phyloP scores from a whole-genome alignment of 2,797 vertebrate genomes.

The Melanotaenia nigrans region DNA sequence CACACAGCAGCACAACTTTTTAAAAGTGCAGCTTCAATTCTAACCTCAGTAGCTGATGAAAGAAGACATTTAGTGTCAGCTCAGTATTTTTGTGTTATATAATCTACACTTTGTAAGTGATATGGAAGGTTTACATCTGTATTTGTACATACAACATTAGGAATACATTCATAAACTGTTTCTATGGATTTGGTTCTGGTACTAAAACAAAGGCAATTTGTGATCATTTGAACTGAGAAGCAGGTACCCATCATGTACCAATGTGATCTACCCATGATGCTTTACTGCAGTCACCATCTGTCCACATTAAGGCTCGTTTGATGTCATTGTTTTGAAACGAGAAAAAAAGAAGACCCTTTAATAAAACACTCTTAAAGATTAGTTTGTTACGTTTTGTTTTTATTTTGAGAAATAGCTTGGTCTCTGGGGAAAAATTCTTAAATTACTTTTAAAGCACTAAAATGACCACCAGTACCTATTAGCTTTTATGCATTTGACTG shows the following conservation, averaged over 20 bases:
- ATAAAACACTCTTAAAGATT: constrained; percentile 62
- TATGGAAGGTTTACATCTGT: background rate
- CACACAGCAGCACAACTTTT: background rate
- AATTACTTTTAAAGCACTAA: background rate
- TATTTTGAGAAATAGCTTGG: background rate
- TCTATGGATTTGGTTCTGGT: constrained; percentile 18
- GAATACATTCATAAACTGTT: background rate
- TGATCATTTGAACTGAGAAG: constrained; percentile 17
- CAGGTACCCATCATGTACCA: constrained; percentile 21
- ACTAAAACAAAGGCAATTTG: constrained; percentile 25
- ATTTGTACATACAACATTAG: background rate
- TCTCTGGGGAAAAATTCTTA: too few species aligned
- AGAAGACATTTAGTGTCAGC: background rate
- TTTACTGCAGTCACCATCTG: constrained; percentile 35
- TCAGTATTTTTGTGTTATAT: constrained; percentile 26
- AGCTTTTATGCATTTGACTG: background rate
- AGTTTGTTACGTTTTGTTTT: constrained; percentile 6
- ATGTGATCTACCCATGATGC: constrained; percentile 26
- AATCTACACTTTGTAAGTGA: background rate
- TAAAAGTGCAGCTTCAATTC: constrained; percentile 21
- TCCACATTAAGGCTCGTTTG: constrained; percentile 42
- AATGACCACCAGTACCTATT: background rate
- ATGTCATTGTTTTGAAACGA: constrained; percentile 58
- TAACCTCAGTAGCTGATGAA: background rate
- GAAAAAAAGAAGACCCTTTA: constrained; percentile 69